These are phyloP conservation scores for Merodon equestris DNA, from an alignment of 2,888 invertebrate species.

Conservation along the genomic window DNA sequence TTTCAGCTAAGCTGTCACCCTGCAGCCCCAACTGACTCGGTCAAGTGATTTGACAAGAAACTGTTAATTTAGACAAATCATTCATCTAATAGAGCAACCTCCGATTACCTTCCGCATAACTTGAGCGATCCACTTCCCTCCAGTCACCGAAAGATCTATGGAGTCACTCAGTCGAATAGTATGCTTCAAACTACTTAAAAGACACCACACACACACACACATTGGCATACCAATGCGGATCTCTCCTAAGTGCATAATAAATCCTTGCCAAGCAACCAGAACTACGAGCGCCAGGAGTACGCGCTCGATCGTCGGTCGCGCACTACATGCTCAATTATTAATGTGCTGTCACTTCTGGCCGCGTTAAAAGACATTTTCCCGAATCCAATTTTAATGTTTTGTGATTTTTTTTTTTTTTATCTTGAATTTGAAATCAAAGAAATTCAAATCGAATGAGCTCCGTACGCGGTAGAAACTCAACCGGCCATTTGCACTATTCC, in stretches of 20 bases:
- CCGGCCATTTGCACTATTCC: not conserved
- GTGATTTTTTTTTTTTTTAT: too few relatives aligned
- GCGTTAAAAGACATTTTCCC: constrained; percentile 57
- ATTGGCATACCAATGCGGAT: too few relatives aligned
- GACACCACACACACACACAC: constrained; percentile 2
- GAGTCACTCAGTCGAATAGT: constrained; percentile 24
- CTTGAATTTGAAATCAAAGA: constrained; percentile 3
- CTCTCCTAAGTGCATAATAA: constrained; percentile 57
- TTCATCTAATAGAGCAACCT: constrained; percentile 31
- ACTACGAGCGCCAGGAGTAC: too few relatives aligned
- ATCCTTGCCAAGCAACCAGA: constrained; percentile 57
- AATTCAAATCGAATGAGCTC: constrained; percentile 32
- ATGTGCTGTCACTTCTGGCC: constrained; percentile 62
- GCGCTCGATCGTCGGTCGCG: constrained; percentile 24
- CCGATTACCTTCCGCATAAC: constrained; percentile 31
- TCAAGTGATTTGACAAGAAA: not conserved
- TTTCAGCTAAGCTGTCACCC: too few relatives aligned
- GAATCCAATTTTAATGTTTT: constrained; percentile 13
- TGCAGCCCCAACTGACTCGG: too few relatives aligned
- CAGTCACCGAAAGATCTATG: constrained; percentile 34
- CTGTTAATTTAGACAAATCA: constrained; percentile 38
- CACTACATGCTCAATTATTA: constrained; percentile 60
- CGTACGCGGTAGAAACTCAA: constrained; percentile 14
- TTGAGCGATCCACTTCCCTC: too few relatives aligned
- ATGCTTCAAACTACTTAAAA: constrained; percentile 2